Evolutionary conservation across 2,113 vertebrate species (phyloP).

Genomic region (Helogale parvula): DNA sequence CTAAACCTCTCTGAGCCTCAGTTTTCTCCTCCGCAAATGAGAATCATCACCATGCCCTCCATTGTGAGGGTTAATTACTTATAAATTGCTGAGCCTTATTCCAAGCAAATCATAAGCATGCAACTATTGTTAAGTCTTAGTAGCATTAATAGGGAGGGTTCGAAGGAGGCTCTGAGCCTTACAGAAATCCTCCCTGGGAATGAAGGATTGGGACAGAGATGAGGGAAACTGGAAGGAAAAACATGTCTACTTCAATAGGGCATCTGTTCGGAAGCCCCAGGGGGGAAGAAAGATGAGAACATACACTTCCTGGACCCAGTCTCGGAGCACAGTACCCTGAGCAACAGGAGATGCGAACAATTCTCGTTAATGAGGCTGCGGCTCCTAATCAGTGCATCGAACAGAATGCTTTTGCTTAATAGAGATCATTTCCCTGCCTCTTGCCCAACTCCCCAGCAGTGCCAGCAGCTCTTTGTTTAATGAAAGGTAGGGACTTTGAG

Average conservation of each 20-base stretch:
- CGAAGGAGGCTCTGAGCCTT: neutral
- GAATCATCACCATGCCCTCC: neutral
- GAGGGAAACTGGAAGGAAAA: conserved; percentile 66
- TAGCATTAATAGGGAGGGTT: neutral
- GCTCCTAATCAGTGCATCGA: conserved; percentile 35
- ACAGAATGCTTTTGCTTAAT: conserved; percentile 64
- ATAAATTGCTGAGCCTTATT: neutral
- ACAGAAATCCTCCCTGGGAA: conserved; percentile 41
- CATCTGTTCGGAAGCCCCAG: conserved; percentile 69
- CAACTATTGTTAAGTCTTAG: neutral
- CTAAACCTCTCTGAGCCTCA: neutral
- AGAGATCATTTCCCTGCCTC: conserved; percentile 67
- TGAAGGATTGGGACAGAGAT: conserved; percentile 45
- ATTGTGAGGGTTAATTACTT: neutral
- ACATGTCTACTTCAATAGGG: neutral
- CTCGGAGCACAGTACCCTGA: conserved; percentile 48
- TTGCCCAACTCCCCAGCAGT: conserved; percentile 30
- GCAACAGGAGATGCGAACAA: conserved; percentile 65
- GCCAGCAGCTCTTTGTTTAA: conserved; percentile 55
- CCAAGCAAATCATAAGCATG: neutral
- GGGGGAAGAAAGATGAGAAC: conserved; percentile 61
- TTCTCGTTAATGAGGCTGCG: conserved; percentile 50
- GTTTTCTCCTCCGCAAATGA: neutral
- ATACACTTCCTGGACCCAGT: conserved; percentile 63
- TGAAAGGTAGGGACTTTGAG: conserved; percentile 39